Evolutionary conservation across 2,888 invertebrate genomes (phyloP).

Genomic region (Macaria liturata): DNA sequence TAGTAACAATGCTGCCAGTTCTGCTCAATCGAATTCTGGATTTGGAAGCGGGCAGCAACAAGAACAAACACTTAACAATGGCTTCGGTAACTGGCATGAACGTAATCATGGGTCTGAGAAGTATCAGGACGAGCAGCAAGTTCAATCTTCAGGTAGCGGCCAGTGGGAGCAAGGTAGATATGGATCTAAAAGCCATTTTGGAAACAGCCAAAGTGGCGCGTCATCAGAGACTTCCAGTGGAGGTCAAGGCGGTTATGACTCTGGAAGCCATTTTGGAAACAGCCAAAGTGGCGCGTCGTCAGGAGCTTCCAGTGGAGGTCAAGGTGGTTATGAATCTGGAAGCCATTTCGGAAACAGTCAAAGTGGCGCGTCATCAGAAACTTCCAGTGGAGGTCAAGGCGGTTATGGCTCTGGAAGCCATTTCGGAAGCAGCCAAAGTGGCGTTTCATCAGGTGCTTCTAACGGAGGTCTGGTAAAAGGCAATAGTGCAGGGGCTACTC

Average conservation of each 20-base stretch:
- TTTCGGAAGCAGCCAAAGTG: background rate
- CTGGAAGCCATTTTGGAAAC: background rate
- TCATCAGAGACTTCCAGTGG: background rate
- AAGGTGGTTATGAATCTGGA: background rate
- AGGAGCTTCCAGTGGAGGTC: background rate
- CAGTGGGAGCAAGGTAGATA: background rate
- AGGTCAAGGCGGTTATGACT: background rate
- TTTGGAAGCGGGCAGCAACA: slow-evolving; percentile 1
- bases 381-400: background rate
- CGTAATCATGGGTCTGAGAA: background rate
- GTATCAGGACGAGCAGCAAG: slow-evolving; percentile 1
- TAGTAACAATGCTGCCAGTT: background rate
- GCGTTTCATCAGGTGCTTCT: background rate
- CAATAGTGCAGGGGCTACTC: background rate
- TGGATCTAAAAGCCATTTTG: background rate
- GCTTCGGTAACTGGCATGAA: background rate
- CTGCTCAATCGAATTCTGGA: background rate
- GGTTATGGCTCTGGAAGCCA: background rate
- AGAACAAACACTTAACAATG: background rate
- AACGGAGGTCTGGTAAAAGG: background rate
- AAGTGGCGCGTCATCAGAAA: too few relatives aligned
- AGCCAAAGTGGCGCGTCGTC: background rate
- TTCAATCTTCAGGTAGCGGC: too few relatives aligned
- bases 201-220: background rate
- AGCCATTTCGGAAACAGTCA: background rate